Evolutionary conservation across 1,140 invertebrate species (phyloP).

Genomic region (Formica selysi): DNA sequence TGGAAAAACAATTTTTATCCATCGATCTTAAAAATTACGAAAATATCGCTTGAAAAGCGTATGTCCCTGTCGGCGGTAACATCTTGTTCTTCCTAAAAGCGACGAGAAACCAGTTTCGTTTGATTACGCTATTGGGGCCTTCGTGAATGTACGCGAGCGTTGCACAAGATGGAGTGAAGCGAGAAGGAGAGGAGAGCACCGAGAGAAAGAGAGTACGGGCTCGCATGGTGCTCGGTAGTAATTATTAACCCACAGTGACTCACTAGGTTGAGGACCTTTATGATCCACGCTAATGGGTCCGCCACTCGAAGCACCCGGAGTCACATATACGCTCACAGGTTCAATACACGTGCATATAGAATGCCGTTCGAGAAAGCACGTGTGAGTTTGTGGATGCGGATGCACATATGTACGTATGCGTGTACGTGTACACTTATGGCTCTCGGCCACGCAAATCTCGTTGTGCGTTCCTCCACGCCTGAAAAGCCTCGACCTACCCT

Average conservation of each 20-base stretch:
- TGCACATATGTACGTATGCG: conserved; percentile 10
- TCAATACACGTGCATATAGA: background rate
- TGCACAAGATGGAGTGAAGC: conserved; percentile 17
- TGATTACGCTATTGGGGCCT: conserved; percentile 34
- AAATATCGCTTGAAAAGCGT: background rate
- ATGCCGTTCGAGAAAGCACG: background rate
- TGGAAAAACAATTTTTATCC: background rate
- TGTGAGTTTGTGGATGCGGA: conserved; percentile 26
- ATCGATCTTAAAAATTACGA: background rate
- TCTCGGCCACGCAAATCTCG: conserved; percentile 74
- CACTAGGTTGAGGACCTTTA: conserved; percentile 82
- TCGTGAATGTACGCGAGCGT: conserved; percentile 37
- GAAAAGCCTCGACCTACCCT: conserved; percentile 73
- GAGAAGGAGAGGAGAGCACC: conserved; percentile 38
- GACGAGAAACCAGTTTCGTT: conserved; percentile 31
- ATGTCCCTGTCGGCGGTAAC: background rate
- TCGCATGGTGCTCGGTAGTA: conserved; percentile 64
- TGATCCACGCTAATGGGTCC: conserved; percentile 79
- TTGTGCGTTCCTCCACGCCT: conserved; percentile 71
- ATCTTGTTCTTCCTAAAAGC: background rate
- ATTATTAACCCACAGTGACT: conserved; percentile 80
- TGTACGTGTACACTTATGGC: conserved; percentile 64
- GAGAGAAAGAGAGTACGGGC: background rate
- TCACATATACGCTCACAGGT: background rate
- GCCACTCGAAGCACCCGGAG: conserved; percentile 61